Percentiles rank a stretch among this genome's conserved stretches.
Conservation (phyloP, 2,797 vertebrate genomes). For the Sebastes aleutianus region DNA sequence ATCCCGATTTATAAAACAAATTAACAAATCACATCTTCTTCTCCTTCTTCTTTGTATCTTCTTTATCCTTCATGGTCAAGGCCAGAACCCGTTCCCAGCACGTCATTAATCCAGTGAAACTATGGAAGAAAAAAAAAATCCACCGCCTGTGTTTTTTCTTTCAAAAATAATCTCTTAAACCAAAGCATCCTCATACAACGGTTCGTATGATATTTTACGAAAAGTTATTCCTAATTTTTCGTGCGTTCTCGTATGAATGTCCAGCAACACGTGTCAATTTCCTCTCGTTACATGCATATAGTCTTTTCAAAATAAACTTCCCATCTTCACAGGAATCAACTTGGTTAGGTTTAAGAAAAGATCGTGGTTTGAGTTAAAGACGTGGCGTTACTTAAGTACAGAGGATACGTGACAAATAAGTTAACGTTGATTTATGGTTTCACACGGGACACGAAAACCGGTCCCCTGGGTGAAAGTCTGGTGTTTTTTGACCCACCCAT, state of each 20-base stretch:
- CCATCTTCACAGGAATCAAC: neutral
- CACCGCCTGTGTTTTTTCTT: neutral
- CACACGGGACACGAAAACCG: too few relatives aligned
- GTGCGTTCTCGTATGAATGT: too few relatives aligned
- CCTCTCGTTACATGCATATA: too few relatives aligned
- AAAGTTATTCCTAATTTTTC: too few relatives aligned
- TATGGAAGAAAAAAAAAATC: neutral
- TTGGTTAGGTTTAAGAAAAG: neutral
- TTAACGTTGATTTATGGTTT: too few relatives aligned
- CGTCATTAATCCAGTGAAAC: neutral
- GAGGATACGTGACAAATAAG: too few relatives aligned
- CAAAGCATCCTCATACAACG: neutral
- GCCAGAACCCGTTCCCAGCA: neutral
- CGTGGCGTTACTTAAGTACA: too few relatives aligned
- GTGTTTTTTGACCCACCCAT: neutral
- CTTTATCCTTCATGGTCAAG: neutral
- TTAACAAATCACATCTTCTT: neutral
- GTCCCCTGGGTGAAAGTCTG: neutral
- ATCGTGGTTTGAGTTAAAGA: neutral
- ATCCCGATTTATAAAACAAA: neutral
- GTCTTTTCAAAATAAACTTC: too few relatives aligned
- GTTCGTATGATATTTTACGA: too few relatives aligned
- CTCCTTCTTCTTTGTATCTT: neutral
- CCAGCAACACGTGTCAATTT: too few relatives aligned
- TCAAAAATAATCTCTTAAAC: neutral